Conservation (phyloP, 37 sponge, comb jelly and placozoan genomes). For the Cladorhizidae sp. region DNA sequence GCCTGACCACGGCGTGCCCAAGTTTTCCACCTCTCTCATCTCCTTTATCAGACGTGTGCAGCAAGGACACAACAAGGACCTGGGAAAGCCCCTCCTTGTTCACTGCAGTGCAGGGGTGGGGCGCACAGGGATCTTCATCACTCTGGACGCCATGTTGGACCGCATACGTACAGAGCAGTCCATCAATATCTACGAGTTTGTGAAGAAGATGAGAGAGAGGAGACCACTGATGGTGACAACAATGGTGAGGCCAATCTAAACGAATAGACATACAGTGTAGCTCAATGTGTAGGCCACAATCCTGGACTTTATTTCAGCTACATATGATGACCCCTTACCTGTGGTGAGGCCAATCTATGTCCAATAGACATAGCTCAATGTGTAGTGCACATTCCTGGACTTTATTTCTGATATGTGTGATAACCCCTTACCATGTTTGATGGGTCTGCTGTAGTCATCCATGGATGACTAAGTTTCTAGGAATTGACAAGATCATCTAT, state of each 20-base stretch:
- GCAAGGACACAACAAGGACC: conserved; percentile 49
- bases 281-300: too few species aligned
- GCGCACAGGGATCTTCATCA: conserved; percentile 81
- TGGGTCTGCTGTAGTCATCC: too few species aligned
- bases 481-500: too few species aligned
- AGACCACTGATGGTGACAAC: conserved; percentile 78
- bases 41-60: conserved; percentile 73
- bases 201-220: conserved; percentile 55
- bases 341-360: too few species aligned
- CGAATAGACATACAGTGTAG: conserved; percentile 3
- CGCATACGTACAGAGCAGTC: conserved; percentile 38
- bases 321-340: too few species aligned
- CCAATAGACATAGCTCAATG: too few species aligned
- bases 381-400: too few species aligned
- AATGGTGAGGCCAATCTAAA: conserved; percentile 32
- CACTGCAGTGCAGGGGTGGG: conserved; percentile 95
- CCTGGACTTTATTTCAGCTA: too few species aligned
- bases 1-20: conserved; percentile 87
- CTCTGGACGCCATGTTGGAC: conserved; percentile 77
- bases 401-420: too few species aligned
- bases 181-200: conserved; percentile 66
- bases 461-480: too few species aligned
- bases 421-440: too few species aligned
- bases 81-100: conserved; percentile 56
- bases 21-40: conserved; percentile 81